These are phyloP conservation scores for Ifrita kowaldi DNA, from an alignment of 2,113 vertebrate species.

Conservation along the genomic window DNA sequence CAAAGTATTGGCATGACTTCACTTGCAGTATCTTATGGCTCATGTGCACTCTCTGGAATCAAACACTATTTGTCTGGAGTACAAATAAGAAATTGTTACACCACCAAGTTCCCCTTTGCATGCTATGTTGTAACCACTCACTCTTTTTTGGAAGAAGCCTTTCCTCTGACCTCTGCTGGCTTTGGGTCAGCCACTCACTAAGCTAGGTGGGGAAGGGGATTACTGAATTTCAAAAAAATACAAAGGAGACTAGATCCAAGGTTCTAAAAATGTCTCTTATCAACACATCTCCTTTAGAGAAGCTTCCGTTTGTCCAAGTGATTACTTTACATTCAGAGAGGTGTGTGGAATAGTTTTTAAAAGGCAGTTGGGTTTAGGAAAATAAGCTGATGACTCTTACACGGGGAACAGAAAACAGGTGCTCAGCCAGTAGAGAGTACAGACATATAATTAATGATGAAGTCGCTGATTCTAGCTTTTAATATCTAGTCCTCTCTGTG, in stretches of 20 bases:
- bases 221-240: slow-evolving; percentile 57
- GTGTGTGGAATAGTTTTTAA: not conserved
- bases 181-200: slow-evolving; percentile 49
- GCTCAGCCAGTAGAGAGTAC: not conserved
- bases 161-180: slow-evolving; percentile 31
- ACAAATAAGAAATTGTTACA: not conserved
- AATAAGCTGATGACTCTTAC: not conserved
- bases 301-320: slow-evolving; percentile 19
- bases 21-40: not conserved
- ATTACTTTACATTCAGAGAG: not conserved
- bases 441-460: not conserved
- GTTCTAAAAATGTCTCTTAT: slow-evolving; percentile 31
- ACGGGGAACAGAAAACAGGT: not conserved
- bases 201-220: slow-evolving; percentile 39
- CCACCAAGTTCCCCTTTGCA: not conserved
- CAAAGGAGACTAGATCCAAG: slow-evolving; percentile 24
- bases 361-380: not conserved
- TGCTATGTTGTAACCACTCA: not conserved
- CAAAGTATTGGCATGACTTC: not conserved
- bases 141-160: not conserved
- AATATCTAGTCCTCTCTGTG: not conserved
- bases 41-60: not conserved
- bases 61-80: not conserved
- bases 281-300: slow-evolving; percentile 13
- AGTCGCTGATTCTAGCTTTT: not conserved